Base-by-base conservation (phyloP, 2,888 invertebrate genomes). In the Steinernema scapterisci region DNA sequence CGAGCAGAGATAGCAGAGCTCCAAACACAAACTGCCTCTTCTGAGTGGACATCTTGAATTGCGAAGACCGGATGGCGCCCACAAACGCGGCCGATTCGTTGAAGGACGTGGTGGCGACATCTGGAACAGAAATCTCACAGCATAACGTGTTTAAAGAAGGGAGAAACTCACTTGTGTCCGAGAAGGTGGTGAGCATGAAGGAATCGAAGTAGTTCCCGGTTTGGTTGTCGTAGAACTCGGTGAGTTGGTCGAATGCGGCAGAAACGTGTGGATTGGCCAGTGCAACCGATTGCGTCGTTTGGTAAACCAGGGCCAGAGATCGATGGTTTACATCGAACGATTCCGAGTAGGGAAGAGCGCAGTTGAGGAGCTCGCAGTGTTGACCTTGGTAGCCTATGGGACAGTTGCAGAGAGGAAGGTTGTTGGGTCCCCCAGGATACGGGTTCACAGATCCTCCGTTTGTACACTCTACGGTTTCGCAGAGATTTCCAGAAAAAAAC, bases 11-110 rank as follows among this genome's bases (percentile, higher is more conserved):
- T n/a, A n/a, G 27, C 13, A 73, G 23, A 27, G 73, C 73, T 1
- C 9, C 31, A 2, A 63, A 45, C 43, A 27, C 54, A 38, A 38
- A 21, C 45, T 73, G 73, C 23, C n/a, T 19, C 16, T 25, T 44
- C 9, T n/a, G 9, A 7, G 11, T 73, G n/a, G 73, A 70, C 63
- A 73, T 71, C n/a, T 31, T n/a, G 73, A 73, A 54, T 19, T 73
- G 21, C 13, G 54, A n/a, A 25, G 31, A 31, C 16, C 27, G 38
- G 3, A 73, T 13, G 27, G 54, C 63, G 44, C n/a, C 31, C 11
- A 56, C 25, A 45, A 73, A 73, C 16, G 70, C 73, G 11, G 63
- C 9, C 11, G 45, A n/a, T 21, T 71, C 21, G 44, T 44, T 72
- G 70, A 38, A 73, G 13, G 54, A 16, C 45, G 21, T 21, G 2